phyloP scores from a whole-genome alignment of 2,888 invertebrate species.

The Pelosia muscerda region DNA sequence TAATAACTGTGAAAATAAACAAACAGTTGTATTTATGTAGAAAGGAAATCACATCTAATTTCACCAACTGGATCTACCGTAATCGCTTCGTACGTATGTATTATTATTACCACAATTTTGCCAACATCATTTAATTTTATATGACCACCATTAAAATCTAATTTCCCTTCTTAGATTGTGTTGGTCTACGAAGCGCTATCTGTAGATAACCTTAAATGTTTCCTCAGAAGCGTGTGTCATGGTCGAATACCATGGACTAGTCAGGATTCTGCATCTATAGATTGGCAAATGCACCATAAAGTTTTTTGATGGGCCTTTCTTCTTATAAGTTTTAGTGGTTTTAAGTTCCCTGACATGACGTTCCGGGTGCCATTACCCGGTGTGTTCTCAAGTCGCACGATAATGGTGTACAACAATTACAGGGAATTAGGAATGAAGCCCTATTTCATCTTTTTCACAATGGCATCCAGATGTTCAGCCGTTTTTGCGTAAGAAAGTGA shows the following conservation, averaged over 20 bases:
- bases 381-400: no score
- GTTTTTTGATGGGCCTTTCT: background rate
- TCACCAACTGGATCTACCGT: conserved; percentile 15
- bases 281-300: background rate
- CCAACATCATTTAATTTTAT: conserved; percentile 29
- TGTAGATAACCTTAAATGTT: background rate
- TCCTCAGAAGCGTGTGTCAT: background rate
- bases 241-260: background rate
- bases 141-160: conserved; percentile 31
- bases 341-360: no score
- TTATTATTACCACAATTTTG: conserved; percentile 33
- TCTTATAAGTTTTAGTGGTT: no score
- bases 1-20: conserved; percentile 11
- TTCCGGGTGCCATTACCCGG: no score
- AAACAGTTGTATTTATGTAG: conserved; percentile 9
- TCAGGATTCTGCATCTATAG: background rate
- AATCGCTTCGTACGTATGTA: conserved; percentile 18
- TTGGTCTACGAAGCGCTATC: background rate
- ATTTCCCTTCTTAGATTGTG: conserved; percentile 37
- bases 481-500: no score
- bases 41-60: conserved; percentile 10
- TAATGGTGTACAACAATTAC: no score
- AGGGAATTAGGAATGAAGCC: no score
- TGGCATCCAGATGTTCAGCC: no score
- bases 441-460: no score